A percentile compares a stretch with the other conserved stretches of the same genome.
Conservation (phyloP, 2,888 invertebrate species). For the Macrophya annulata region DNA sequence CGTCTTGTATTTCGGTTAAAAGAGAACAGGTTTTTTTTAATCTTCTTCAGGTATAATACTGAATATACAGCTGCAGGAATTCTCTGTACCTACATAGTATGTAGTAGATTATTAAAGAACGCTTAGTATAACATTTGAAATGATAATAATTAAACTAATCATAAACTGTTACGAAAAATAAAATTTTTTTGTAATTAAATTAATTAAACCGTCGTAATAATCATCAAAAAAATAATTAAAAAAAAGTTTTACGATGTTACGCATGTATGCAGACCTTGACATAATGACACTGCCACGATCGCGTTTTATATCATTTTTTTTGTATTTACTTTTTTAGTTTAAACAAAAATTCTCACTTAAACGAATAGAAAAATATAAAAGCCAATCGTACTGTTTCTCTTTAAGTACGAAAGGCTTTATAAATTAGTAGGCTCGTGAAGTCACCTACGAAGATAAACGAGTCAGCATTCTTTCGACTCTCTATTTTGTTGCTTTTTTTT, state of each 20-base stretch:
- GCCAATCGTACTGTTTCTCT: not conserved
- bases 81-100: too few species aligned
- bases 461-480: constrained; percentile 18
- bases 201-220: not conserved
- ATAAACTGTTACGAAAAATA: not conserved
- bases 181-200: not conserved
- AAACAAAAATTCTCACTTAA: too few species aligned
- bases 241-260: too few species aligned
- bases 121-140: too few species aligned
- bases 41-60: too few species aligned
- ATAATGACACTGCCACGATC: not conserved
- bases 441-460: constrained; percentile 26
- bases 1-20: not conserved
- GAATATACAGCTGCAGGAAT: not conserved
- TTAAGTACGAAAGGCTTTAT: constrained; percentile 10
- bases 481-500: not conserved
- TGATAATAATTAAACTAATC: not conserved
- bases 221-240: not conserved
- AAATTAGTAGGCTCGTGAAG: constrained; percentile 14
- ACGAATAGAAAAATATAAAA: not conserved
- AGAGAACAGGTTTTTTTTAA: not conserved
- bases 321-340: too few species aligned
- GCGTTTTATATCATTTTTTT: not conserved
- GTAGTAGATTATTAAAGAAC: too few species aligned
- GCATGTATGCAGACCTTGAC: too few species aligned